phyloP scores from a whole-genome alignment of 2,888 invertebrate species.

The Thelaira solivaga region DNA sequence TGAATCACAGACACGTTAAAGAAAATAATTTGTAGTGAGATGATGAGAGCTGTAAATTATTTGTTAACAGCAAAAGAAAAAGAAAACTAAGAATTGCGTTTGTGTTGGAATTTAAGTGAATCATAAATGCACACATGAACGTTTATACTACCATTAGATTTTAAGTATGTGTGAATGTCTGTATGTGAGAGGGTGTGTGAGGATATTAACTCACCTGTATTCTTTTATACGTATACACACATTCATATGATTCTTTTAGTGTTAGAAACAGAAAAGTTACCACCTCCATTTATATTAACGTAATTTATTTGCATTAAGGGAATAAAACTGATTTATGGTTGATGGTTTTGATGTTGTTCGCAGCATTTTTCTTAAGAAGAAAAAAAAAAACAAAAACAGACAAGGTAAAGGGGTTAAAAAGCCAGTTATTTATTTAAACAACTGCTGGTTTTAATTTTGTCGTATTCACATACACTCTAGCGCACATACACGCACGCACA shows the following conservation, averaged over 20 bases:
- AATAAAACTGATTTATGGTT: slow-evolving; percentile 60
- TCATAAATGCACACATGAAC: slow-evolving; percentile 2
- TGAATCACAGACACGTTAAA: slow-evolving; percentile 36
- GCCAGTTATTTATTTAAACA: slow-evolving; percentile 5
- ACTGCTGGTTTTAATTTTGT: background rate
- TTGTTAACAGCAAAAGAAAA: slow-evolving; percentile 1
- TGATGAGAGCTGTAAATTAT: slow-evolving; percentile 39
- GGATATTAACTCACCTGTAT: slow-evolving; percentile 32
- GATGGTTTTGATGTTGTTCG: slow-evolving; percentile 59
- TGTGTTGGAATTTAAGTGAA: background rate
- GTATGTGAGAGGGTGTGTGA: background rate
- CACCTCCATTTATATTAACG: slow-evolving; percentile 52
- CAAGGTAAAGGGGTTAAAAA: background rate
- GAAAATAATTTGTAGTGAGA: slow-evolving; percentile 34
- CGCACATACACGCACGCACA: no score
- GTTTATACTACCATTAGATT: background rate
- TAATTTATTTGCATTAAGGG: slow-evolving; percentile 60
- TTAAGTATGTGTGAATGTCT: background rate
- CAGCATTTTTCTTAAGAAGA: slow-evolving; percentile 1
- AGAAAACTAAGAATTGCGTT: background rate
- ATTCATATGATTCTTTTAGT: background rate
- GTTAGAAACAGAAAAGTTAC: slow-evolving; percentile 19
- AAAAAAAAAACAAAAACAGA: background rate
- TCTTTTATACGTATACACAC: slow-evolving; percentile 16
- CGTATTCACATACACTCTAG: background rate